Base-by-base conservation (phyloP, 2,888 invertebrate genomes). In the Epistrophe eligans region DNA sequence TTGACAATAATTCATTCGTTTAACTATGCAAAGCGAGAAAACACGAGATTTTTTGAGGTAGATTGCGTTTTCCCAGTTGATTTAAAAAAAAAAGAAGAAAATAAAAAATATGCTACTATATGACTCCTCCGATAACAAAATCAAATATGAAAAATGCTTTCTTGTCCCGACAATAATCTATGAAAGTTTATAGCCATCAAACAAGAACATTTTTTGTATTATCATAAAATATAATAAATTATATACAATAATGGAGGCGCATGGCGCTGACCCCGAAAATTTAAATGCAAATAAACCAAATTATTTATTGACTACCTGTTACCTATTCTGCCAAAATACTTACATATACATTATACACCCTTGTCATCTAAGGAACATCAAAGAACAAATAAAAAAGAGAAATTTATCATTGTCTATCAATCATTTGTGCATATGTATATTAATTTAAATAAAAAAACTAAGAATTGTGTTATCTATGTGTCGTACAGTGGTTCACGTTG, bases 1-100 rank as follows among this genome's bases (percentile, higher is more conserved):
- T 82, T 82, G 71, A 82, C 82, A 82, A 82, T 82, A 82, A 77
- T 64, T 82, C 77, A 82, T 82, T 82, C 71, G 43, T 72, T 82
- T 72, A 77, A 77, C 77, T 77, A 66, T 82, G 82, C 71, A 82
- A 77, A 82, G 77, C 62, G 70, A 76, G 76, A 81, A 79, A 81
- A 81, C 80, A 81, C 74, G 62, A 71, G 71, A 71, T 72, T 72
- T 48, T 71, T 40, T 24, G 28, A 50, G 28, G 40, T 58, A 71
- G 77, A 77, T 82, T 77, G 77, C 57, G 48, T 77, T 82, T 76
- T 70, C 15, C 17, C 28, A 62, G 38, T 28, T 52, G 38, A 17
- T 35, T 60, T 58, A 32, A 60, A 74, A 66, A 73, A 28, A 35
- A 60, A 38, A 38, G n/a, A 43, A 0, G 15, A 48, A 9, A 55